A percentile compares a stretch with the other conserved stretches of the same genome.
Evolutionary conservation across 1,140 invertebrate genomes (phyloP).

Genomic region (Microplitis mediator): DNA sequence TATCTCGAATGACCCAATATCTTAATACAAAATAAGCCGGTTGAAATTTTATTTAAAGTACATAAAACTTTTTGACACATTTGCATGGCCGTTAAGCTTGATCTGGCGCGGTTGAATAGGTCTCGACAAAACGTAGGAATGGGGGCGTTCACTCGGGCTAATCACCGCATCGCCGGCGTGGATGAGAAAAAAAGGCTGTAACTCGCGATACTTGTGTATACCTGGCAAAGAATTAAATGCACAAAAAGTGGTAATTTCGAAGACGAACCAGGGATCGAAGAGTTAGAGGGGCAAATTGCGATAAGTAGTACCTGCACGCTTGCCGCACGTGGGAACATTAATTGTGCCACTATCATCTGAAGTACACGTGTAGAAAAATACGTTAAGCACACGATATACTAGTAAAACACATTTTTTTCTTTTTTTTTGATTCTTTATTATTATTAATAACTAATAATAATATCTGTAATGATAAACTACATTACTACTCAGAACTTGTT

Average conservation of each 20-base stretch:
- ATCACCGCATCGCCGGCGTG: conserved; percentile 19
- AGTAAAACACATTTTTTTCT: background rate
- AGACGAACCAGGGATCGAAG: background rate
- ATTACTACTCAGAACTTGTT: background rate
- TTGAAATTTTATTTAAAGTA: background rate
- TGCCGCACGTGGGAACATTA: conserved; percentile 29
- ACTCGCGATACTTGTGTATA: conserved; percentile 9
- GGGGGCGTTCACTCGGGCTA: conserved; percentile 10
- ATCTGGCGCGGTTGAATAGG: background rate
- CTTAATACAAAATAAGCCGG: background rate
- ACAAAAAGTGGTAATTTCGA: conserved; percentile 29
- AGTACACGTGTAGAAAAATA: conserved; percentile 12
- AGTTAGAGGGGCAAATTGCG: conserved; percentile 23
- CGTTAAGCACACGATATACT: background rate
- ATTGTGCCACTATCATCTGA: conserved; percentile 26
- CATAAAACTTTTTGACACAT: background rate
- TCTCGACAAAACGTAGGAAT: conserved; percentile 4
- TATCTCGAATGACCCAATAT: too few relatives aligned
- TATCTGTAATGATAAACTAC: background rate
- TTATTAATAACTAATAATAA: background rate
- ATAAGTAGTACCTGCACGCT: conserved; percentile 26
- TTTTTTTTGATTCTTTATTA: background rate
- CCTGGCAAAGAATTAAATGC: conserved; percentile 18
- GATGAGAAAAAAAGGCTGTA: conserved; percentile 18
- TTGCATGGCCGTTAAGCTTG: conserved; percentile 8